Percentiles rank a stretch among this genome's conserved stretches.
Conservation (phyloP, 2,797 vertebrate species). For the Mallotus villosus region DNA sequence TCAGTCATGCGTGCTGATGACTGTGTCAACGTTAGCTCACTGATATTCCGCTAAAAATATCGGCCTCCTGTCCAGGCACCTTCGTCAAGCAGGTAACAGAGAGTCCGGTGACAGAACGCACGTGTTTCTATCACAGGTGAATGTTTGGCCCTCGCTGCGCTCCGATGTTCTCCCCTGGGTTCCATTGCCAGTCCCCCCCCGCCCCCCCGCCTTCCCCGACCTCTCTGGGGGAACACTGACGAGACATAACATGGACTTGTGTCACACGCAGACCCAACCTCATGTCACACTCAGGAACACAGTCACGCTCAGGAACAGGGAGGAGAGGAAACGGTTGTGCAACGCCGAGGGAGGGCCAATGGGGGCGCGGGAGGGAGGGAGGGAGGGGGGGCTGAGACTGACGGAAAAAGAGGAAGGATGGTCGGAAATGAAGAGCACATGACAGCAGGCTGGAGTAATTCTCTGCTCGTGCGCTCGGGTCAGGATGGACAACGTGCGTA, state of each 20-base stretch:
- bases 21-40: conserved; percentile 39
- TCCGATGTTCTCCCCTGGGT: too few species aligned
- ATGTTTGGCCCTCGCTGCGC: too few species aligned
- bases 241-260: conserved; percentile 39
- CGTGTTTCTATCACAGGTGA: conserved; percentile 25
- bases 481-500: conserved; percentile 8
- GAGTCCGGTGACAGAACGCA: neutral
- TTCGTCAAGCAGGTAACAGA: conserved; percentile 34
- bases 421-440: conserved; percentile 66
- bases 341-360: conserved; percentile 40
- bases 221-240: conserved; percentile 44
- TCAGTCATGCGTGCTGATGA: conserved; percentile 40
- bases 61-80: conserved; percentile 16
- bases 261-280: conserved; percentile 30
- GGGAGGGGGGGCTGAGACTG: conserved; percentile 44
- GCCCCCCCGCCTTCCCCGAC: too few species aligned
- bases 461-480: conserved; percentile 25
- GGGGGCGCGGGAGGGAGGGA: conserved; percentile 46
- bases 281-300: conserved; percentile 2
- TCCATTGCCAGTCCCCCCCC: too few species aligned
- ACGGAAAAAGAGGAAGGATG: conserved; percentile 33
- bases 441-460: conserved; percentile 48
- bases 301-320: conserved; percentile 43
- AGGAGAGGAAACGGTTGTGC: conserved; percentile 50
- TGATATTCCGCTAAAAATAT: conserved; percentile 49